phyloP scores from a whole-genome alignment of 2,888 invertebrate genomes.

The Apoda limacodes region DNA sequence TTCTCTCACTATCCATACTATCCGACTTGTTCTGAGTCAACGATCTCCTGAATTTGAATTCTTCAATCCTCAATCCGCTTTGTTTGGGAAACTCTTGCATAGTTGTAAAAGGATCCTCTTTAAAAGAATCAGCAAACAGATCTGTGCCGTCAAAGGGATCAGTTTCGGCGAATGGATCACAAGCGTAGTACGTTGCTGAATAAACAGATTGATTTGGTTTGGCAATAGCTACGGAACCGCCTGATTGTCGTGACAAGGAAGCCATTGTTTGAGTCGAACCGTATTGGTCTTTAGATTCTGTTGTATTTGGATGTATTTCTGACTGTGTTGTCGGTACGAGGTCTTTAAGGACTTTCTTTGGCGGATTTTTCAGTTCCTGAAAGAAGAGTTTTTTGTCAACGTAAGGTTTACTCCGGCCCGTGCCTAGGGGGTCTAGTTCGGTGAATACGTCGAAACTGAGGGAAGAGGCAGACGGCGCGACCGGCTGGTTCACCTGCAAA shows the following conservation, averaged over 20 bases:
- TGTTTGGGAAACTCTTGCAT: conserved; percentile 51
- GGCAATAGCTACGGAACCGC: conserved; percentile 58
- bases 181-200: conserved; percentile 49
- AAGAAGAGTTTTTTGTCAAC: conserved; percentile 97
- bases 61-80: conserved; percentile 32
- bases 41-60: conserved; percentile 32
- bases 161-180: conserved; percentile 74
- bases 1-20: conserved; percentile 31
- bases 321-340: conserved; percentile 68
- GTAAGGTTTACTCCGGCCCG: conserved; percentile 91
- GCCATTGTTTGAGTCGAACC: conserved; percentile 58
- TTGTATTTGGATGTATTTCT: conserved; percentile 40
- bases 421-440: conserved; percentile 93
- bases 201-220: conserved; percentile 33
- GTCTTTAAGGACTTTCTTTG: conserved; percentile 92
- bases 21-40: conserved; percentile 29
- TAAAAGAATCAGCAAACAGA: conserved; percentile 73
- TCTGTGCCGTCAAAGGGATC: conserved; percentile 81
- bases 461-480: conserved; percentile 43
- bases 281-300: conserved; percentile 40
- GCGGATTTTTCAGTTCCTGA: conserved; percentile 94
- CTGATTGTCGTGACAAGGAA: conserved; percentile 57
- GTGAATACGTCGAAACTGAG: conserved; percentile 87
- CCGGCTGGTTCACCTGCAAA: conserved; percentile 57
- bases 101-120: conserved; percentile 71